Evolutionary conservation across 2,113 vertebrate species (phyloP), one percentile per base, ranked within the genome.

Genomic region (Puffinus mauretanicus): DNA sequence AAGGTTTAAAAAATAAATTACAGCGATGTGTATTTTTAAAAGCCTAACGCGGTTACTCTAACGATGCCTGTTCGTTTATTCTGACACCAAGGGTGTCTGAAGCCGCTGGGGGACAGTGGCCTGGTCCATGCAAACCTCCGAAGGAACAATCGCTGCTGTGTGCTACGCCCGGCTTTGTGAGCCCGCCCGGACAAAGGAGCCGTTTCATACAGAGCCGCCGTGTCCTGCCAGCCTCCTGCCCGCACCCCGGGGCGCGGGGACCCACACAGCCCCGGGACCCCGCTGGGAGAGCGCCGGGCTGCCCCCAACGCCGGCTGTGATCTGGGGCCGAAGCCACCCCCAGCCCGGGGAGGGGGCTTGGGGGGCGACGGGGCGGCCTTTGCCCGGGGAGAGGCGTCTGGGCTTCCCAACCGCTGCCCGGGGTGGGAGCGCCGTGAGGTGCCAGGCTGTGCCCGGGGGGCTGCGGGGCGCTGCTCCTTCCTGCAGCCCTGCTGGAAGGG

Each of bases 291-390:
- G 51, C 16, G 3, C 30, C 11, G 20, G 47, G 30, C 36, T 60
- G 65, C 22, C 55, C 70, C 70, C 1, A 4, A 3, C 1, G 2
- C 27, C 3, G 0, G 2, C 71, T 16, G 57, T 2, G 11, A 8
- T 7, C 22, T 6, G 77, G 40, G 55, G 44, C 62, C 72, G 57
- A 62, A 54, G 21, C 52, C 29, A 2, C 1, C 4, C 47, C 40
- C 19, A 8, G 51, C 1, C 21, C 2, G 26, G 0, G 60, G 9
- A 10, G 2, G 16, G 55, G 79, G 16, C 1, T 0, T 5, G 18
- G 24, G 25, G 7, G 47, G 9, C 1, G 16, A 17, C 9, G 89
- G 82, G 13, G 54, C 52, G 17, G 62, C 65, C 24, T 36, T 54
- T 10, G 49, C n/a, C 54, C 13, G 40, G 71, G 40, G 9, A 8